A percentile compares a stretch with the other conserved stretches of the same genome.
Conservation (phyloP, 2,888 invertebrate species). For the Chloromyia formosa region DNA sequence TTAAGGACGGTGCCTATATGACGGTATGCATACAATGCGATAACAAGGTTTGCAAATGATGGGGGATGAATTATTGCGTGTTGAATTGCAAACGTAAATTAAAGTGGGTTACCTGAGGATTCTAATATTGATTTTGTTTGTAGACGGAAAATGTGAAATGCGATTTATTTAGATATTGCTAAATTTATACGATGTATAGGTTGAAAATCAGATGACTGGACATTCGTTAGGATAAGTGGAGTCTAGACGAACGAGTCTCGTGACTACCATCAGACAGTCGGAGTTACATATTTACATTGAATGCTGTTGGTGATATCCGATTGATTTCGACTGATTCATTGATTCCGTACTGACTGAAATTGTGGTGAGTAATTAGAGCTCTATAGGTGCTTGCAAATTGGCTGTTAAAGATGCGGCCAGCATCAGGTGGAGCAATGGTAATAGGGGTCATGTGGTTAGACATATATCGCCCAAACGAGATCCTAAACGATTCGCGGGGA, state of each 20-base stretch:
- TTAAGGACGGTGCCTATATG: no score
- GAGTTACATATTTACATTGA: not conserved
- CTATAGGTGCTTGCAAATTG: no score
- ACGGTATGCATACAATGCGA: no score
- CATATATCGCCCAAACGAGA: no score
- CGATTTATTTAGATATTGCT: not conserved
- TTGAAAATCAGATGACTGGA: not conserved
- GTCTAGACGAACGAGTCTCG: not conserved
- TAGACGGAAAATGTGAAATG: not conserved
- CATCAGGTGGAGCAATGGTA: no score
- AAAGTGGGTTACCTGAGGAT: constrained; percentile 22
- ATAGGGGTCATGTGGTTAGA: no score
- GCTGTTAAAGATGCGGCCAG: no score
- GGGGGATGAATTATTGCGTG: constrained; percentile 26
- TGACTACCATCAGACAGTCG: not conserved
- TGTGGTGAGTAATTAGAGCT: no score
- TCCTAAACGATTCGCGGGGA: no score
- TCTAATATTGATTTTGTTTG: constrained; percentile 21
- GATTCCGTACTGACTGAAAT: no score
- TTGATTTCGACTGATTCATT: no score
- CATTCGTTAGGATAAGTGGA: not conserved
- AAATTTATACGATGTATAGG: not conserved
- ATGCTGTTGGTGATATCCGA: no score
- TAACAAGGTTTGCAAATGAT: not conserved
- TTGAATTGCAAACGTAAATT: constrained; percentile 26